Percentiles rank a stretch among this genome's conserved stretches.
Evolutionary conservation across 2,797 vertebrate genomes (phyloP).

Genomic region (Rhinichthys osculus): DNA sequence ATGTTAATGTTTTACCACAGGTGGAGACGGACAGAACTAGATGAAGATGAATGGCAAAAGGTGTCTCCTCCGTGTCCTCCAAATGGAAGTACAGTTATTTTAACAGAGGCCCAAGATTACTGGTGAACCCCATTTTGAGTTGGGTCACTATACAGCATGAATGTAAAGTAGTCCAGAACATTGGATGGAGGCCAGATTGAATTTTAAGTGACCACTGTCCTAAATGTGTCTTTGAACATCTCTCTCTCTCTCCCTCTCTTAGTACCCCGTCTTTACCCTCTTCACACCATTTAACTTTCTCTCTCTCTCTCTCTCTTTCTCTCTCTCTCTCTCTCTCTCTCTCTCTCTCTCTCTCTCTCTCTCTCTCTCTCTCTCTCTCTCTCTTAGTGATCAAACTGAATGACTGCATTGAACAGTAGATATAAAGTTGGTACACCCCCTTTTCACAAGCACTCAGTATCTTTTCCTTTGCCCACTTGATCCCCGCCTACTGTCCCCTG

Average conservation of each 20-base stretch:
- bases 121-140: constrained; percentile 72
- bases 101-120: constrained; percentile 66
- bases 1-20: constrained; percentile 67
- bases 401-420: constrained; percentile 37
- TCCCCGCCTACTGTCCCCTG: constrained; percentile 48
- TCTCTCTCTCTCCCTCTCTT: constrained; percentile 60
- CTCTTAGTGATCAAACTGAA: constrained; percentile 14
- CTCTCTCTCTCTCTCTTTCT: constrained; percentile 33
- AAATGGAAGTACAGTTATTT: constrained; percentile 40
- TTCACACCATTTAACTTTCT: constrained; percentile 8
- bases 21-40: constrained; percentile 26
- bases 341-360: constrained; percentile 19
- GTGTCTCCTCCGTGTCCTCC: constrained; percentile 7
- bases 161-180: constrained; percentile 80
- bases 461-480: constrained; percentile 27
- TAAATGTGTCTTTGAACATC: constrained; percentile 69
- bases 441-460: constrained; percentile 16
- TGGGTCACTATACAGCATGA: constrained; percentile 74
- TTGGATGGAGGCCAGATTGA: constrained; percentile 75
- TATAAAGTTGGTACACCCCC: constrained; percentile 29
- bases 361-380: constrained; percentile 34
- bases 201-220: constrained; percentile 79
- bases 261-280: neutral
- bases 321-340: constrained; percentile 30
- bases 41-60: constrained; percentile 11